A percentile compares a stretch with the other conserved stretches of the same genome.
These are phyloP conservation scores for Apodemus speciosus DNA, from an alignment of 2,113 vertebrate genomes.

Conservation along the genomic window DNA sequence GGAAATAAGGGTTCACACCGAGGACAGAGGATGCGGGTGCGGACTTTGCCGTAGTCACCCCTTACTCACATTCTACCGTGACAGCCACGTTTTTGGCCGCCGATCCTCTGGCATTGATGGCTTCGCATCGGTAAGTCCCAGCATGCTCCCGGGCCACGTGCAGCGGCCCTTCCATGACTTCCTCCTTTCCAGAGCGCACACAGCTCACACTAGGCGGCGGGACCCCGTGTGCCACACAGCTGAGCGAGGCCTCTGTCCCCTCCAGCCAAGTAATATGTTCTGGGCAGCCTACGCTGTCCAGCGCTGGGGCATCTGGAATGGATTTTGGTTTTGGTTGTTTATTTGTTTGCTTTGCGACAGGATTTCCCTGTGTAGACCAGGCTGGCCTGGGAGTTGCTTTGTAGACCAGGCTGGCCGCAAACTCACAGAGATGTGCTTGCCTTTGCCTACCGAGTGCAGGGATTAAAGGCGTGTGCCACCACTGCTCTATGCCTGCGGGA, in stretches of 20 bases:
- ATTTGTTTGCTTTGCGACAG: neutral
- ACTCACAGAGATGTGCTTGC: neutral
- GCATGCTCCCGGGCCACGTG: neutral
- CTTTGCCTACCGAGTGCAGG: neutral
- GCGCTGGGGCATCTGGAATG: constrained; percentile 59
- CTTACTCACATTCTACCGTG: constrained; percentile 79
- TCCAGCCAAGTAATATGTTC: constrained; percentile 75
- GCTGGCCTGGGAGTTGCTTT: neutral
- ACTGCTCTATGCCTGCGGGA: neutral
- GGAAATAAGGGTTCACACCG: neutral
- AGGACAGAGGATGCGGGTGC: neutral
- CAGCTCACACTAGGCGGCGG: constrained; percentile 65
- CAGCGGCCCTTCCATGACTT: neutral
- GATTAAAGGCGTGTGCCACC: neutral
- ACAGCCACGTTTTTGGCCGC: constrained; percentile 67
- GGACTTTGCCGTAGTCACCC: neutral
- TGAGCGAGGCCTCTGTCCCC: constrained; percentile 71
- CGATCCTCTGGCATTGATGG: constrained; percentile 71
- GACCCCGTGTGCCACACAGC: constrained; percentile 73
- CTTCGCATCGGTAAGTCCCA: constrained; percentile 72
- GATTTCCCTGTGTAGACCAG: neutral
- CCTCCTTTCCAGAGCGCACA: neutral
- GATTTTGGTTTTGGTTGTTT: neutral
- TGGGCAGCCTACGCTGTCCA: constrained; percentile 75
- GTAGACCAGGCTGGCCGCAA: neutral